phyloP scores from a whole-genome alignment of 2,797 vertebrate genomes.

The Crocodylus rhombifer region DNA sequence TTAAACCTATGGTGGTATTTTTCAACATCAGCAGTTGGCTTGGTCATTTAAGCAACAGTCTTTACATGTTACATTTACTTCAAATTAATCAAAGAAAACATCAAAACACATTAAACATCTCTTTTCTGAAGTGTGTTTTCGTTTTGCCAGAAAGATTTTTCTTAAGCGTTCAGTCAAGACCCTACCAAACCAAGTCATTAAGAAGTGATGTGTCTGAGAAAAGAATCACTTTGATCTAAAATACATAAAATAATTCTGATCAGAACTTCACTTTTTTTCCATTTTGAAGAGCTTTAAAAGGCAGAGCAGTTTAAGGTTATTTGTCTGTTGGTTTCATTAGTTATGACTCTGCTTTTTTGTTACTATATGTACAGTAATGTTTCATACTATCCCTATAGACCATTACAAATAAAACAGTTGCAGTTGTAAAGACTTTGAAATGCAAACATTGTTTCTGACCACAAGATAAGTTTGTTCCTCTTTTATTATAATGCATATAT shows the following conservation, averaged over 20 bases:
- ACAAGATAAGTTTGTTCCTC: constrained; percentile 70
- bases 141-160: constrained; percentile 46
- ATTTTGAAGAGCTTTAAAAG: constrained; percentile 81
- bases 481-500: constrained; percentile 77
- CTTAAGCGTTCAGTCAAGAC: constrained; percentile 52
- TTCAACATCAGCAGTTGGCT: constrained; percentile 69
- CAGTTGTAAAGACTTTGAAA: constrained; percentile 59
- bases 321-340: constrained; percentile 64
- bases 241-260: constrained; percentile 60
- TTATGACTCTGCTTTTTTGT: constrained; percentile 73
- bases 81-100: constrained; percentile 35
- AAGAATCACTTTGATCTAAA: constrained; percentile 61
- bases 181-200: constrained; percentile 54
- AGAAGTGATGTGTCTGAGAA: constrained; percentile 62
- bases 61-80: constrained; percentile 72
- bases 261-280: constrained; percentile 65
- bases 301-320: constrained; percentile 73
- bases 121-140: constrained; percentile 55
- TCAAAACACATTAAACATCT: constrained; percentile 56
- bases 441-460: constrained; percentile 71
- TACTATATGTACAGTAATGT: constrained; percentile 70
- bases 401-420: constrained; percentile 65
- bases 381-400: constrained; percentile 64
- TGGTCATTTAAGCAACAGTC: constrained; percentile 50
- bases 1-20: constrained; percentile 70